Base-by-base conservation (phyloP, 2,797 vertebrate species). In the Podarcis lilfordi region DNA sequence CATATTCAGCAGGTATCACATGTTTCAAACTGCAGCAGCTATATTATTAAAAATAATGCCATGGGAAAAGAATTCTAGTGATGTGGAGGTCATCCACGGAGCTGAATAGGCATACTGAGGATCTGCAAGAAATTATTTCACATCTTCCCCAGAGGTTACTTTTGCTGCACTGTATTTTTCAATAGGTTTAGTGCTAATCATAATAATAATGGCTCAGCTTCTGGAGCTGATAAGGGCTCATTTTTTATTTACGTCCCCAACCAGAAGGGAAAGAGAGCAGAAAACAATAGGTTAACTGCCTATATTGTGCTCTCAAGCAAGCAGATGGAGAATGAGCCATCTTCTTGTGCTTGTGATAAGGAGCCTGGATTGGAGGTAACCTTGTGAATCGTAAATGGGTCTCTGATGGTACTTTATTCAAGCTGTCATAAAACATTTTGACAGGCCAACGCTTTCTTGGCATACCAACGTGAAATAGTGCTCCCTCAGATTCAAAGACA, bases 371-470 rank as follows among this genome's bases (percentile, higher is more conserved):
- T 96, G 94, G 94, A 96, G 91, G 95, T 95, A 97, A 96, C 94
- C 92, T 96, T 96, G 94, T 25, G 86, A 96, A 96, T 97, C 94
- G 96, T 96, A 96, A 96, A 95, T 29, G 90, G 92, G 90, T 90
- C 91, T 97, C 91, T 95, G 93, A 96, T 90, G 93, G 88, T 96
- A 96, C 96, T 96, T 97, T 97, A 96, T 96, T 96, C 95, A 96
- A 96, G 95, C 94, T 96, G 94, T 97, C 97, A 96, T 96, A 97
- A 97, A 97, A 95, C 95, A 96, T 96, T 97, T 95, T 97, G 97
- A 97, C 96, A 97, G 93, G 94, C 89, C 93, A 95, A 95, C 93
- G 93, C 95, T 95, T 94, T 95, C 94, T 92, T 96, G 94, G 96
- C 96, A 97, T 96, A 96, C 93, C 95, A 96, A 95, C 59, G 1